Conservation (phyloP, 2,113 vertebrate genomes). For the Phasianus colchicus region DNA sequence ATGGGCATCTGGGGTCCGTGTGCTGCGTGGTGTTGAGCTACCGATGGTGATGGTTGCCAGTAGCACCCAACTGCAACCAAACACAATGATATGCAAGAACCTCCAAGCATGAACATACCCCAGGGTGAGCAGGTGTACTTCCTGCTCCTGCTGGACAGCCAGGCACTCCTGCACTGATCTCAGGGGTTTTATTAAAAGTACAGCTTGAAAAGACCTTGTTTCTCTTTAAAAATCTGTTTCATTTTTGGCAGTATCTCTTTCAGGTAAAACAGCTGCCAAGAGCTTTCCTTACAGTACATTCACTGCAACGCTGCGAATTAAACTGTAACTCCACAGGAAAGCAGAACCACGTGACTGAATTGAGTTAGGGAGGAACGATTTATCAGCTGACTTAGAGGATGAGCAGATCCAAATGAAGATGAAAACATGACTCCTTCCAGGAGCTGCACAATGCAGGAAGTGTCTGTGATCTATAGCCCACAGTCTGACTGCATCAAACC, state of each 20-base stretch:
- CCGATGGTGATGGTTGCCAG: not conserved
- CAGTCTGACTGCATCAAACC: not conserved
- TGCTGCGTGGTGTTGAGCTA: not conserved
- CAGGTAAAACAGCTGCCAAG: not conserved
- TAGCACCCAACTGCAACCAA: too few species aligned
- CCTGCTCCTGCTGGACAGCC: not conserved
- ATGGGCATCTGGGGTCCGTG: not conserved
- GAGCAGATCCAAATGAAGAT: conserved; percentile 43
- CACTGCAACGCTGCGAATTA: not conserved
- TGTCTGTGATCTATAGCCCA: not conserved
- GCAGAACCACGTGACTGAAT: conserved; percentile 14
- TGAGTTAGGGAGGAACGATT: conserved; percentile 61
- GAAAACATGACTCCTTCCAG: not conserved
- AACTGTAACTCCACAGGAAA: not conserved
- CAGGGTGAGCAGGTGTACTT: accelerated
- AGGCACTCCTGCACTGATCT: not conserved
- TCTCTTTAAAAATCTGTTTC: not conserved
- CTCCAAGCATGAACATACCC: accelerated
- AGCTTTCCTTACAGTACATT: not conserved
- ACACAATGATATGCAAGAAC: not conserved
- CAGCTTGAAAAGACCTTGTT: not conserved
- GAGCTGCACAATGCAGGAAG: not conserved
- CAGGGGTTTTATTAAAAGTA: not conserved
- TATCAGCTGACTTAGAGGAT: conserved; percentile 55
- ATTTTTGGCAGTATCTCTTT: not conserved